phyloP scores from a whole-genome alignment of 2,113 vertebrate genomes.

The Acrocephalus kingi region DNA sequence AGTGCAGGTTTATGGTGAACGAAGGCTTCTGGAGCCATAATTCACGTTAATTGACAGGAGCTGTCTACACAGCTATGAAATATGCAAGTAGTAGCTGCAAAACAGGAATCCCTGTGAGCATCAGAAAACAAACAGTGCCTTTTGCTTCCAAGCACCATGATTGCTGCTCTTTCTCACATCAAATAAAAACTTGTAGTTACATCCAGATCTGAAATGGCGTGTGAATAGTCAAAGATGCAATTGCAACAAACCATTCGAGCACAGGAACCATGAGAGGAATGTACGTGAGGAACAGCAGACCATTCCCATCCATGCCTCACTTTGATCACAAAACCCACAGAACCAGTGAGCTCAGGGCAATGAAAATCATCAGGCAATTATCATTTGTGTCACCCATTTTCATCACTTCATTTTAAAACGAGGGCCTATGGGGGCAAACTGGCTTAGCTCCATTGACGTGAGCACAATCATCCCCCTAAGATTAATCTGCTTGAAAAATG shows the following conservation, averaged over 20 bases:
- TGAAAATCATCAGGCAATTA: constrained; percentile 29
- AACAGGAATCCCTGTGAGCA: constrained; percentile 61
- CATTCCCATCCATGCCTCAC: not conserved
- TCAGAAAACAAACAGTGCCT: constrained; percentile 23
- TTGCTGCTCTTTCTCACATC: constrained; percentile 12
- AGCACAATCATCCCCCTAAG: not conserved
- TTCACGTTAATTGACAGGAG: constrained; percentile 51
- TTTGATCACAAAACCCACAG: not conserved
- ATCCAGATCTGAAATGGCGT: not conserved
- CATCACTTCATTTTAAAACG: constrained; percentile 8
- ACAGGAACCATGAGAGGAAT: not conserved
- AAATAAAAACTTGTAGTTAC: not conserved
- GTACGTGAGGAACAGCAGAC: not conserved
- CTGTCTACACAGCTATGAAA: constrained; percentile 40
- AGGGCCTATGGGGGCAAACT: not conserved
- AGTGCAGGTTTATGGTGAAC: constrained; percentile 23
- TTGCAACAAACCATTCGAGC: not conserved
- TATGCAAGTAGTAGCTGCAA: not conserved
- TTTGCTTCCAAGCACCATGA: not conserved
- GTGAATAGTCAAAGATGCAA: not conserved
- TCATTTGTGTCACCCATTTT: constrained; percentile 9
- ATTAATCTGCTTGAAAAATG: not conserved
- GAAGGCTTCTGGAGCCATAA: constrained; percentile 20
- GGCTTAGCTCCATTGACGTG: not conserved
- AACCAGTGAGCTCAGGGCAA: not conserved